These are phyloP conservation scores for Myotis davidii DNA, from an alignment of 2,113 vertebrate genomes.

Conservation along the genomic window DNA sequence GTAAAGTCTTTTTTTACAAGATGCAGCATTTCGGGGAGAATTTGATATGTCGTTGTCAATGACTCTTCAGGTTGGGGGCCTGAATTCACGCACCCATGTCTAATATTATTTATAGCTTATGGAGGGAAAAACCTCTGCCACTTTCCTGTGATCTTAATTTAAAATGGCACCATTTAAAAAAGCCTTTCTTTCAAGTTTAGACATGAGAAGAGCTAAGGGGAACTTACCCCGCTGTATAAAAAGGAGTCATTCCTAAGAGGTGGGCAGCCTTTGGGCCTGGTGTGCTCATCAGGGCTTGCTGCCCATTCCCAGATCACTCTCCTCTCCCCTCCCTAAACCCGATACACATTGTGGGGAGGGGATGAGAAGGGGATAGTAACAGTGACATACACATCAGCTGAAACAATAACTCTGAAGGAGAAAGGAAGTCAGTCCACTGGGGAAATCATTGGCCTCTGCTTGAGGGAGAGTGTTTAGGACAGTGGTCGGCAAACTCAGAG, in stretches of 20 bases:
- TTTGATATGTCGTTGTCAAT: constrained; percentile 20
- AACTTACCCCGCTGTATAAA: not conserved
- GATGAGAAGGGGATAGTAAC: too few species aligned
- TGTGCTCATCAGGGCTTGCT: not conserved
- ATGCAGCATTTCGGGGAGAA: not conserved
- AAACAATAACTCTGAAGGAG: not conserved
- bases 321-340: not conserved
- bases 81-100: not conserved
- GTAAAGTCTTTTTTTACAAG: not conserved
- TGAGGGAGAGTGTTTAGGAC: not conserved
- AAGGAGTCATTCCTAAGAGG: not conserved
- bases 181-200: constrained; percentile 7
- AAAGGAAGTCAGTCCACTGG: not conserved
- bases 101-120: constrained; percentile 29
- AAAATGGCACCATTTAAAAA: constrained; percentile 16
- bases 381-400: not conserved
- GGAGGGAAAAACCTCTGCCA: not conserved
- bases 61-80: not conserved
- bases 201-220: not conserved
- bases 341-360: not conserved
- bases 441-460: not conserved
- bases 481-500: too few species aligned
- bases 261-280: not conserved
- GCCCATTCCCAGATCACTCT: not conserved
- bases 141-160: constrained; percentile 26